These are phyloP conservation scores for Mactra quadrangularis DNA, from an alignment of 1,140 invertebrate genomes.

Conservation along the genomic window DNA sequence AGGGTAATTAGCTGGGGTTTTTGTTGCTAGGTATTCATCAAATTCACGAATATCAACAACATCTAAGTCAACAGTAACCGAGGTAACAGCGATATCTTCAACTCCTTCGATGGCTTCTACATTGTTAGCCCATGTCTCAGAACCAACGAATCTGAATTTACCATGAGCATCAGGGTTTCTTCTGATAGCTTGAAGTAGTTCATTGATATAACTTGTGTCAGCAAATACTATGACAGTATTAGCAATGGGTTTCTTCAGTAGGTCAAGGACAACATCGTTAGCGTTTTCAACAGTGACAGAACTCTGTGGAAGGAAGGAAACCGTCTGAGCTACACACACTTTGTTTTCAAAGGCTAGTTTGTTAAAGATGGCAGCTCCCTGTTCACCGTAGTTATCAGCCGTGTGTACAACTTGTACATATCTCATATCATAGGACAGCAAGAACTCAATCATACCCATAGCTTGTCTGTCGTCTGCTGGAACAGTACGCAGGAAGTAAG, in stretches of 20 bases:
- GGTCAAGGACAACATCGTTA: constrained; percentile 68
- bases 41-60: constrained; percentile 69
- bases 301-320: constrained; percentile 70
- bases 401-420: constrained; percentile 79
- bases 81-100: constrained; percentile 67
- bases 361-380: constrained; percentile 67
- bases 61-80: constrained; percentile 75
- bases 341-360: constrained; percentile 61
- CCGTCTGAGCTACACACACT: constrained; percentile 78
- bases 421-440: constrained; percentile 73
- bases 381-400: constrained; percentile 70
- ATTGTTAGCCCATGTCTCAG: constrained; percentile 77
- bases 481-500: constrained; percentile 91
- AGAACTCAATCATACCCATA: constrained; percentile 86
- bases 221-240: constrained; percentile 79
- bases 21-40: constrained; percentile 74
- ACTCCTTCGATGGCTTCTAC: constrained; percentile 68
- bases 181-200: constrained; percentile 71
- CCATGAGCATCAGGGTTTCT: constrained; percentile 63
- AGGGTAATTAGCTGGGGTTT: constrained; percentile 74
- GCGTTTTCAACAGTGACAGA: constrained; percentile 73
- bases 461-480: constrained; percentile 92
- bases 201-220: constrained; percentile 69
- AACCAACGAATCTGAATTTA: constrained; percentile 77
- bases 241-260: constrained; percentile 76